Base-by-base conservation (phyloP, 2,888 invertebrate species). In the Apamea monoglypha region DNA sequence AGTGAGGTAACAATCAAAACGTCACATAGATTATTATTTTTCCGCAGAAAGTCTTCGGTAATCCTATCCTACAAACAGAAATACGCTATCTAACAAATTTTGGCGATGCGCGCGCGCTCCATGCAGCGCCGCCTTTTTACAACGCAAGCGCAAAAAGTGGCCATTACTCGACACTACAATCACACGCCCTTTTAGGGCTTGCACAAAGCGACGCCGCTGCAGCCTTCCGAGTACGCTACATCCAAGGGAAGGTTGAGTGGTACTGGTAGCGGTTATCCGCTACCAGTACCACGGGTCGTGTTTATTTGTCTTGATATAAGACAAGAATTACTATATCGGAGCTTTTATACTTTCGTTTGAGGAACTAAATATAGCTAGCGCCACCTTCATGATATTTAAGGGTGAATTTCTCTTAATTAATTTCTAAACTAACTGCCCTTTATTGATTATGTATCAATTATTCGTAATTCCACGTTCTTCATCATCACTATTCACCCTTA, bases 121-220 rank as follows among this genome's bases (percentile, higher is more conserved):
- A 40, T 63, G 74, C 91, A 87, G 89, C 87, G 92, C 94, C 95
- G 93, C 94, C 94, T 94, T 93, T 95, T 95, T 94, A 91, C 92
- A 91, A 92, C 94, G 89, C 92, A 90, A 83, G 88, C 90, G 91
- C 93, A 95, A 95, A 95, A 95, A 95, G 91, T 90, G 86, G 90
- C 92, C 93, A 94, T 94, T 94, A 93, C 93, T 91, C 90, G 88
- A 90, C 91, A 91, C 91, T 91, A 93, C 91, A 91, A 92, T 91
- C 92, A 90, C 92, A 92, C 94, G 94, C 94, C 94, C 94, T 93
- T 94, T 92, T 92, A 91, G 91, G 89, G 90, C 87, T 87, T 86
- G 91, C 91, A 94, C 95, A 95, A 96, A 94, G 95, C 86, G 81
- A 81, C 81, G 92, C 94, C 95, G 95, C 91, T 92, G 87, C 91